These are phyloP conservation scores for Rhopalosiphum maidis DNA, from an alignment of 1,140 invertebrate species.

Conservation along the genomic window DNA sequence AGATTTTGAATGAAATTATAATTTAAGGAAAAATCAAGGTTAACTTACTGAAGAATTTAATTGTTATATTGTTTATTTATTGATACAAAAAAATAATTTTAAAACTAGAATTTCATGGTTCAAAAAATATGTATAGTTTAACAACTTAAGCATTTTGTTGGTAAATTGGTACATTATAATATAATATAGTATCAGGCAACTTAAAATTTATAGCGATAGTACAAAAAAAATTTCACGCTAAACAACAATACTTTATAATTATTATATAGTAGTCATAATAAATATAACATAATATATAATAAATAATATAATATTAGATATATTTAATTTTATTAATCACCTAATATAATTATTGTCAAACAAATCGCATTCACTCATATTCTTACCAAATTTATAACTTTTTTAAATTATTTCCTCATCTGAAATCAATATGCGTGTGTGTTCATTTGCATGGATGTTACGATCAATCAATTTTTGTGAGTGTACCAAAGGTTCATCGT, in stretches of 20 bases:
- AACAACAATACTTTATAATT: background rate
- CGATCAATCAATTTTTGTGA: slow-evolving; percentile 40
- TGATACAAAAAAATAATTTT: background rate
- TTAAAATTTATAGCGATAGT: background rate
- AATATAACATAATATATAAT: background rate
- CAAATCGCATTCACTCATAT: background rate
- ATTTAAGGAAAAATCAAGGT: too few relatives aligned
- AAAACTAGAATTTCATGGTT: background rate
- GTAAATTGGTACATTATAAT: background rate
- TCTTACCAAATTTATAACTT: background rate
- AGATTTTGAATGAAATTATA: too few relatives aligned
- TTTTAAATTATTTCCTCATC: slow-evolving; percentile 52
- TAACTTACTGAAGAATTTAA: background rate
- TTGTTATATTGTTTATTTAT: background rate
- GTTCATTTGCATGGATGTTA: slow-evolving; percentile 23
- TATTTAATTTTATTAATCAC: background rate
- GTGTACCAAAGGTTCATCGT: slow-evolving; percentile 58
- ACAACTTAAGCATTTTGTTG: background rate
- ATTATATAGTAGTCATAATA: background rate
- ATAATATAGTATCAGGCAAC: background rate
- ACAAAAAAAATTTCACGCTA: background rate
- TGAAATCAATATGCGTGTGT: slow-evolving; percentile 38
- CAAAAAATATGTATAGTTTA: too few relatives aligned
- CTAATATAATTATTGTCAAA: slow-evolving; percentile 2
- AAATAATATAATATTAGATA: background rate